phyloP scores from a whole-genome alignment of 2,113 vertebrate genomes.

The Excalfactoria chinensis region DNA sequence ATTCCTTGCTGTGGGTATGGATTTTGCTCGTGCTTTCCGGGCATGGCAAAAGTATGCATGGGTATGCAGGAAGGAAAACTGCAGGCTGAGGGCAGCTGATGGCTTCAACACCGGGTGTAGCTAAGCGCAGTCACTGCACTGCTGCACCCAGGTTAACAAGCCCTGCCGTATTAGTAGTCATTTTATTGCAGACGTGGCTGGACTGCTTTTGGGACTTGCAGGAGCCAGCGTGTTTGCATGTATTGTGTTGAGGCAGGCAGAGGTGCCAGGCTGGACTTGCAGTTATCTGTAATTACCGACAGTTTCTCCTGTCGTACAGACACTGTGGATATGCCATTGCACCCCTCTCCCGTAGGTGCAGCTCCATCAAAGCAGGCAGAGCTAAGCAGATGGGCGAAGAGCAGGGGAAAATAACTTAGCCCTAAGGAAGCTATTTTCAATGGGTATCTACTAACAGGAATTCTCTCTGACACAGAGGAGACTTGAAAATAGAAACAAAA shows the following conservation, averaged over 20 bases:
- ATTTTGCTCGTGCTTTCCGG: neutral
- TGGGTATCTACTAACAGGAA: neutral
- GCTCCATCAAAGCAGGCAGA: neutral
- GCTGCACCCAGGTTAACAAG: neutral
- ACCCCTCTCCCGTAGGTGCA: neutral
- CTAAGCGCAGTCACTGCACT: neutral
- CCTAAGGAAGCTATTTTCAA: constrained; percentile 12
- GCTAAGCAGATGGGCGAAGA: constrained; percentile 3
- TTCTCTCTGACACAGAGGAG: neutral
- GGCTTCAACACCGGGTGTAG: neutral
- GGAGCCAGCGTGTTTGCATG: neutral
- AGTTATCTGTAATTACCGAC: neutral
- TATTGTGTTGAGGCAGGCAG: neutral
- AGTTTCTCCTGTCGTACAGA: neutral
- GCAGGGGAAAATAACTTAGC: neutral
- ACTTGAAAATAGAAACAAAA: neutral
- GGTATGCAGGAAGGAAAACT: neutral
- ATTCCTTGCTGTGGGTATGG: neutral
- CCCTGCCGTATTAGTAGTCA: neutral
- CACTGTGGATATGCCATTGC: neutral
- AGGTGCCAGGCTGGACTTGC: neutral
- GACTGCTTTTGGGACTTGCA: neutral
- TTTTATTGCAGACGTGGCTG: neutral
- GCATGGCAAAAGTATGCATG: fast-evolving
- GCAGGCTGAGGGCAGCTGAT: neutral